Percentiles rank a stretch among this genome's conserved stretches.
These are phyloP conservation scores for Agrotis segetum DNA, from an alignment of 2,888 invertebrate genomes.

Conservation along the genomic window DNA sequence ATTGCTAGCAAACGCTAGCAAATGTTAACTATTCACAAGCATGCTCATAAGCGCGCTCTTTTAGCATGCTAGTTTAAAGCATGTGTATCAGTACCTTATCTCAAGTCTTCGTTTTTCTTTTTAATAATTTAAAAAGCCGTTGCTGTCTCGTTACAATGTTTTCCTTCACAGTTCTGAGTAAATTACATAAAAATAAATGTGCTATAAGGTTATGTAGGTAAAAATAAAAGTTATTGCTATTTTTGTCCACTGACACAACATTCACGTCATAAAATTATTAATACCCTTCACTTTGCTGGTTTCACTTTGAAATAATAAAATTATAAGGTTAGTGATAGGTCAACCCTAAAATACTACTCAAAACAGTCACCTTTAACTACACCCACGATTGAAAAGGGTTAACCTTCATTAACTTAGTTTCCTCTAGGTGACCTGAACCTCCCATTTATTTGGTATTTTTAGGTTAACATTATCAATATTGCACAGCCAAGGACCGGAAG, in stretches of 20 bases:
- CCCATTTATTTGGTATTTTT: neutral
- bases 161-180: neutral
- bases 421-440: neutral
- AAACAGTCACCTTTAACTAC: neutral
- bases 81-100: no score
- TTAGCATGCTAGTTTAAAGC: no score
- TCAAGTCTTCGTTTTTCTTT: no score
- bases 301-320: neutral
- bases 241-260: neutral
- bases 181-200: neutral
- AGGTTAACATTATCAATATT: neutral
- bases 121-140: no score
- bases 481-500: no score
- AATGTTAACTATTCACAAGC: no score
- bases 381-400: slow-evolving; percentile 4
- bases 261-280: neutral
- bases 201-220: neutral
- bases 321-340: slow-evolving; percentile 10
- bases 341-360: slow-evolving; percentile 12
- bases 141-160: no score
- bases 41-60: no score
- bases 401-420: neutral
- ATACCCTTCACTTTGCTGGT: neutral
- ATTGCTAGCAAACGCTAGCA: no score
- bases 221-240: neutral